Evolutionary conservation across 2,113 vertebrate genomes (phyloP), one percentile per base, ranked within the genome.

Genomic region (Acrocephalus arundinaceus): DNA sequence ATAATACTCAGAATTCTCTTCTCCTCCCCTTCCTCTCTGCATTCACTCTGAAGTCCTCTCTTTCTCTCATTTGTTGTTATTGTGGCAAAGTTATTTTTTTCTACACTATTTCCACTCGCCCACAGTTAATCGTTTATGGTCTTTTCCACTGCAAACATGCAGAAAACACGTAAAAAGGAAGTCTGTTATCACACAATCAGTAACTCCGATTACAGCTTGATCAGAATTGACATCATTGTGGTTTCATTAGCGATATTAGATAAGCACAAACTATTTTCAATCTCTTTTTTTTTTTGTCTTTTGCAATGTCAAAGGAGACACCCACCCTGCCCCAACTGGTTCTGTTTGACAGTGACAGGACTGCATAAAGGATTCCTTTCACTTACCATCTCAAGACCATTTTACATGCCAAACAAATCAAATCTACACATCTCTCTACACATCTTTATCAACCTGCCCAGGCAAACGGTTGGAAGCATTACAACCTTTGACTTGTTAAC

Each of bases 71-170:
- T 97, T 98, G 97, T 98, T 98, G 97, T 98, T 98, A 96, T 98
- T 97, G 98, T 98, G 98, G 98, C 96, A 75, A 93, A 92, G 94
- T 95, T 97, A 94, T 98, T 98, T 98, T 98, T 98, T 98, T 98
- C 98, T 97, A 97, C 98, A 96, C 92, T 97, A 97, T 97, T 97
- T 97, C 97, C 98, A 97, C 98, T 99, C 98, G 97, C 98, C 98
- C 98, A 97, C 98, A 98, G 96, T 93, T 94, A 97, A 95, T 97
- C 96, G 97, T 97, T 93, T 96, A 96, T 80, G 96, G 97, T 97
- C 98, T 97, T 98, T 98, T 98, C 98, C 97, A 98, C 96, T 96
- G 96, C 85, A 96, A 96, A 96, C 91, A 89, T 67, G 95, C 87
- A 97, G 94, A 97, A 97, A 97, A 95, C 96, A 97, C 98, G 97